Conservation (phyloP, 2,113 vertebrate genomes). For the cattle (Bos taurus) region DNA sequence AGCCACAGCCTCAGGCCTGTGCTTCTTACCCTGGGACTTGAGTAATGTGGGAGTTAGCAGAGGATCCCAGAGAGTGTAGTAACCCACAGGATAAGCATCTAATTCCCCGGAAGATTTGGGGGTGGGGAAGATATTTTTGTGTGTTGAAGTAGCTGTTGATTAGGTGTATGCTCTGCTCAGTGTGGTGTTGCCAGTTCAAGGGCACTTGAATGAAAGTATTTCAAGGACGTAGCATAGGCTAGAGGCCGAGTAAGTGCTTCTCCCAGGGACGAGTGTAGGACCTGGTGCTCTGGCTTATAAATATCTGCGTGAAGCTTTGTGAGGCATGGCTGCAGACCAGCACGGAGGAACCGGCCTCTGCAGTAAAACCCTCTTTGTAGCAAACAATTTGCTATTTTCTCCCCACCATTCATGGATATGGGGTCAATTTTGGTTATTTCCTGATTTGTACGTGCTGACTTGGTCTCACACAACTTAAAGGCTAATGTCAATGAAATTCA, state of each 20-base stretch:
- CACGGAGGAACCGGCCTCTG: not conserved
- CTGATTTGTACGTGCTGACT: not conserved
- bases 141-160: not conserved
- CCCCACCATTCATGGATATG: not conserved
- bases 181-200: not conserved
- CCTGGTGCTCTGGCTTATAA: not conserved
- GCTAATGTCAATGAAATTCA: not conserved
- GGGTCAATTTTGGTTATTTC: not conserved
- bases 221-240: not conserved
- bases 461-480: conserved; percentile 8
- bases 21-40: not conserved
- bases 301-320: accelerated
- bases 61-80: not conserved
- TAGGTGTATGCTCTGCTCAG: not conserved
- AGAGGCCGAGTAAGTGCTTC: not conserved
- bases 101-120: not conserved
- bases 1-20: not conserved
- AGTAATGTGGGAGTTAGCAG: not conserved
- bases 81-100: not conserved
- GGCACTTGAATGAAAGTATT: not conserved
- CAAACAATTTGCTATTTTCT: not conserved
- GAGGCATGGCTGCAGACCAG: too few relatives aligned
- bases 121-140: not conserved
- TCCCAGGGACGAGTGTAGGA: not conserved
- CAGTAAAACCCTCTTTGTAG: not conserved